phyloP scores from a whole-genome alignment of 2,888 invertebrate species.

The Melikaiella ostensackeni region DNA sequence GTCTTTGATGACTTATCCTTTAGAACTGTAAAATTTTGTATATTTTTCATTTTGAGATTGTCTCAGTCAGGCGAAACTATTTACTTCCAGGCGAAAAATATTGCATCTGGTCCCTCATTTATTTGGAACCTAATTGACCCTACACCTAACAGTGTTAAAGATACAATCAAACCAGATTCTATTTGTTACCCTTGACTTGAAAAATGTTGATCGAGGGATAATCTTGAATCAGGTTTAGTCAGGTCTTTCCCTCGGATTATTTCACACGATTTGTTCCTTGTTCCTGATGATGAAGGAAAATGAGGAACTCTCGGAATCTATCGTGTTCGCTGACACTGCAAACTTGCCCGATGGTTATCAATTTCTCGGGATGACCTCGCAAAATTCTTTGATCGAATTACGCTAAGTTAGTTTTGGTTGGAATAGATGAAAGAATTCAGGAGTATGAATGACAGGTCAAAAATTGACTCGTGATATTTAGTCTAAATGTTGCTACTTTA shows the following conservation, averaged over 20 bases:
- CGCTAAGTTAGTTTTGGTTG: background rate
- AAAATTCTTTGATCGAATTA: constrained; percentile 1
- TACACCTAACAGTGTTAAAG: background rate
- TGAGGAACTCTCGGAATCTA: background rate
- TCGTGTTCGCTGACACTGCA: background rate
- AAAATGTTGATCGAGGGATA: constrained; percentile 31
- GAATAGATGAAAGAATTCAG: background rate
- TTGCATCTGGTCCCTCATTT: background rate
- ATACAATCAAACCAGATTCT: constrained; percentile 12
- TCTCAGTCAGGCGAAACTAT: no score
- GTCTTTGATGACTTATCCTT: no score
- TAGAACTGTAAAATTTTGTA: no score
- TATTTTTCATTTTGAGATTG: no score
- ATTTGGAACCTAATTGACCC: background rate
- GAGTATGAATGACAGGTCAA: background rate
- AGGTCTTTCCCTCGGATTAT: constrained; percentile 13
- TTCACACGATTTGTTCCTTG: constrained; percentile 21
- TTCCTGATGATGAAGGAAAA: constrained; percentile 18
- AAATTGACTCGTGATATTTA: background rate
- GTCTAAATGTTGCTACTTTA: background rate
- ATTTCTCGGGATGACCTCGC: background rate
- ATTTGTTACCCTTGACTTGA: constrained; percentile 30
- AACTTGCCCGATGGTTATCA: background rate
- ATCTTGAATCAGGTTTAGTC: constrained; percentile 17
- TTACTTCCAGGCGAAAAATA: no score